Evolutionary conservation across 2,888 invertebrate genomes (phyloP).

Genomic region (Agrypnus murinus): DNA sequence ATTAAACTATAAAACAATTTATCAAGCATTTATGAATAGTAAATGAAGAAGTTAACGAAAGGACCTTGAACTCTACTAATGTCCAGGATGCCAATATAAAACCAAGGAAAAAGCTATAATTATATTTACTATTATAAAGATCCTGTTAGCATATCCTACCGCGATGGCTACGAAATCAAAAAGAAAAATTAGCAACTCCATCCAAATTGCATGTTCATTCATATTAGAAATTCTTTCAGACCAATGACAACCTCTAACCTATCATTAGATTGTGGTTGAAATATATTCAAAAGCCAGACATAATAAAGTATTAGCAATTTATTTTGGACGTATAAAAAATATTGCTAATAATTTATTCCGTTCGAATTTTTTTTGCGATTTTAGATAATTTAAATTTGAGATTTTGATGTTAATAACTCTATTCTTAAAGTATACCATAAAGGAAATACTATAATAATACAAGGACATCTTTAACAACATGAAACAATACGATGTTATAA

Average conservation of each 20-base stretch:
- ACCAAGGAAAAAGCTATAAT: not conserved
- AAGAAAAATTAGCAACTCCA: not conserved
- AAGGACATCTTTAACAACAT: not conserved
- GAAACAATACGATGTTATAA: not conserved
- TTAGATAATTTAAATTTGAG: too few species aligned
- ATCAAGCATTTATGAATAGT: slow-evolving; percentile 21
- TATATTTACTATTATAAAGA: slow-evolving; percentile 29
- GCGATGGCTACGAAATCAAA: slow-evolving; percentile 4
- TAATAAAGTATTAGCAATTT: too few species aligned
- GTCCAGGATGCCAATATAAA: slow-evolving; percentile 24
- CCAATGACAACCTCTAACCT: not conserved
- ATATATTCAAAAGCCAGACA: too few species aligned
- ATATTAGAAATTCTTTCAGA: slow-evolving; percentile 5
- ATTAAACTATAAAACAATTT: slow-evolving; percentile 29
- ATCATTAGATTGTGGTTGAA: slow-evolving; percentile 1
- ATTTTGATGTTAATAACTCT: too few species aligned
- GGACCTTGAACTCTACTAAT: slow-evolving; percentile 33
- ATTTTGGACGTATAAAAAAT: too few species aligned
- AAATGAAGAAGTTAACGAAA: slow-evolving; percentile 18
- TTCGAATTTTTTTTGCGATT: too few species aligned
- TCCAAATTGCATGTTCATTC: slow-evolving; percentile 27
- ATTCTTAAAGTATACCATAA: too few species aligned
- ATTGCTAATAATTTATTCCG: too few species aligned
- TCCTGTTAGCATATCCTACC: slow-evolving; percentile 25
- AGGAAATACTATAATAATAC: not conserved